Evolutionary conservation across 2,113 vertebrate species (phyloP).

Genomic region (Nibea coibor): DNA sequence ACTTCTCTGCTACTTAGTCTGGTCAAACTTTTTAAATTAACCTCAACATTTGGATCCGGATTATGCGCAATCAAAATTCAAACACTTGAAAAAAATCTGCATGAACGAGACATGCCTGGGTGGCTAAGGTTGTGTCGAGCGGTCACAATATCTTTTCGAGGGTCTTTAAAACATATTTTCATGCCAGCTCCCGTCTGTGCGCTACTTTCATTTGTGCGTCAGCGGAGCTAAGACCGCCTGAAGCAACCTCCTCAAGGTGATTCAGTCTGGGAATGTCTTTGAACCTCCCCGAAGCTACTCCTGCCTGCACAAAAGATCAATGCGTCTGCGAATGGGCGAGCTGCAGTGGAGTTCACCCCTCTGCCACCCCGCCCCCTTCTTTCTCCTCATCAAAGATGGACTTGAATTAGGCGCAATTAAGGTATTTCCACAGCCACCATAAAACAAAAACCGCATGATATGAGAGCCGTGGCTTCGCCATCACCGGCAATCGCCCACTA

Average conservation of each 20-base stretch:
- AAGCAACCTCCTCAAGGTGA: constrained; percentile 79
- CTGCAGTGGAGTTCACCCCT: constrained; percentile 24
- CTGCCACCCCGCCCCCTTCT: neutral
- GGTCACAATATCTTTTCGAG: constrained; percentile 39
- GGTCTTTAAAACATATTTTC: constrained; percentile 59
- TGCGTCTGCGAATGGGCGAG: constrained; percentile 36
- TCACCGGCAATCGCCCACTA: constrained; percentile 59
- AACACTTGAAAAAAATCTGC: neutral
- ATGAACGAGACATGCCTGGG: constrained; percentile 8
- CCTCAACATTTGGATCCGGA: neutral
- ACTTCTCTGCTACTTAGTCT: neutral
- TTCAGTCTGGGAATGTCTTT: constrained; percentile 65
- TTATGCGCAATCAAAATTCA: constrained; percentile 3
- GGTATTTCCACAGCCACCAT: constrained; percentile 60
- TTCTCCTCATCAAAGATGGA: constrained; percentile 63
- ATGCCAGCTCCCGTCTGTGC: constrained; percentile 23
- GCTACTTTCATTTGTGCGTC: constrained; percentile 57
- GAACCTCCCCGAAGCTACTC: constrained; percentile 59
- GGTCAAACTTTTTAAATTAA: neutral
- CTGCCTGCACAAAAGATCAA: constrained; percentile 67
- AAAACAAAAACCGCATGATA: constrained; percentile 70
- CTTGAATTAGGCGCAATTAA: constrained; percentile 72
- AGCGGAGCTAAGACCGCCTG: constrained; percentile 60
- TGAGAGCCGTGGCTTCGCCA: constrained; percentile 42
- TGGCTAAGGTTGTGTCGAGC: constrained; percentile 25